phyloP scores from a whole-genome alignment of 92 coral and sea anemone genomes.

The Zoanthus sociatus region DNA sequence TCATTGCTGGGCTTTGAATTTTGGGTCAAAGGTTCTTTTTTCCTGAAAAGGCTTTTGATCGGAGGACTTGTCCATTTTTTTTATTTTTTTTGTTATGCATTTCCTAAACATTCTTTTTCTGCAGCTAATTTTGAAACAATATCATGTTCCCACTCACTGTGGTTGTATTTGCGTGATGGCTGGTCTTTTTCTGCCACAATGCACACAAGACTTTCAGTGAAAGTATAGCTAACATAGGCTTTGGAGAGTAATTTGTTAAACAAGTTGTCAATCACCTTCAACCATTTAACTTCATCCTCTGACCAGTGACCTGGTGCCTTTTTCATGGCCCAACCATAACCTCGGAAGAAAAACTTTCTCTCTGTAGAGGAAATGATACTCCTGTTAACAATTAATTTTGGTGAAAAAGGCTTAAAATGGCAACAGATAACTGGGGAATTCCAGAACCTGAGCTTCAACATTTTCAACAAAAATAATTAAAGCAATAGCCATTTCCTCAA shows the following conservation, averaged over 20 bases:
- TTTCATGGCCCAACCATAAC: conserved; percentile 37
- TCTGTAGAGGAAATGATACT: conserved; percentile 7
- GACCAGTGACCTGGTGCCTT: conserved; percentile 17
- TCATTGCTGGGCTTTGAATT: conserved; percentile 1
- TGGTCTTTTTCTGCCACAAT: conserved; percentile 24
- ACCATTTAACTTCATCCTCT: conserved; percentile 13
- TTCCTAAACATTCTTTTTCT: conserved; percentile 7
- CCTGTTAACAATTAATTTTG: too few relatives aligned
- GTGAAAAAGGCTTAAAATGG: too few relatives aligned
- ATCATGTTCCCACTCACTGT: conserved; percentile 32
- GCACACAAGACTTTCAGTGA: conserved; percentile 25
- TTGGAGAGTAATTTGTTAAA: conserved; percentile 2
- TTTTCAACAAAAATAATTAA: too few relatives aligned
- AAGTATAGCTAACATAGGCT: not conserved
- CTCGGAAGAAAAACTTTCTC: conserved; percentile 7
- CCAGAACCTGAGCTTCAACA: too few relatives aligned
- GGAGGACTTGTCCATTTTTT: conserved; percentile 10
- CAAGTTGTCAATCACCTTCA: conserved; percentile 18
- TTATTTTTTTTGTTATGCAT: not conserved
- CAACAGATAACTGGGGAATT: too few relatives aligned
- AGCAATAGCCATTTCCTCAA: too few relatives aligned
- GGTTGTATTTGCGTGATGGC: conserved; percentile 6
- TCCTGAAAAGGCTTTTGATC: conserved; percentile 8
- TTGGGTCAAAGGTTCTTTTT: conserved; percentile 6
- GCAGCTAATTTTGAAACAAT: conserved; percentile 10